A percentile compares a stretch with the other conserved stretches of the same genome.
These are phyloP conservation scores for Nysson spinosus DNA, from an alignment of 2,888 invertebrate genomes.

Conservation along the genomic window DNA sequence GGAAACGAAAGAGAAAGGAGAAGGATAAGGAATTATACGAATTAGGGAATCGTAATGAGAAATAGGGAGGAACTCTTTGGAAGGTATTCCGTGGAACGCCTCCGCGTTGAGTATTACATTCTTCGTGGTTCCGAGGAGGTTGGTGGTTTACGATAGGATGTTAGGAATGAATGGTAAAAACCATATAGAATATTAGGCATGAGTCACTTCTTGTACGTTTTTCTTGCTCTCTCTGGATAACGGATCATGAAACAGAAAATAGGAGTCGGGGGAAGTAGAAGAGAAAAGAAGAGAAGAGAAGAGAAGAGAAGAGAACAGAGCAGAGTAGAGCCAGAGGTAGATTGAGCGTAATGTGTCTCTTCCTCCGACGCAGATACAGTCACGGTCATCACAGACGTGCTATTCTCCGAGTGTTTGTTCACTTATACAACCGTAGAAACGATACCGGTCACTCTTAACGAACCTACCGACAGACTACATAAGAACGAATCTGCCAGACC, in stretches of 20 bases:
- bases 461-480: conserved; percentile 11
- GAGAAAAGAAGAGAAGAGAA: too few species aligned
- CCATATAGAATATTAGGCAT: conserved; percentile 25
- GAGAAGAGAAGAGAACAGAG: too few species aligned
- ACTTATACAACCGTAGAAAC: background rate
- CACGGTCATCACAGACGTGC: conserved; percentile 68
- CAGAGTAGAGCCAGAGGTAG: conserved; percentile 66
- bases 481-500: conserved; percentile 19
- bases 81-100: background rate
- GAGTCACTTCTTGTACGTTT: conserved; percentile 25
- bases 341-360: conserved; percentile 76
- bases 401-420: conserved; percentile 7
- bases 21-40: background rate
- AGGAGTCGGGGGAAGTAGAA: too few species aligned
- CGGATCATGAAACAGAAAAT: conserved; percentile 44
- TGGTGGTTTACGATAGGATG: background rate
- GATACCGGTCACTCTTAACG: conserved; percentile 15
- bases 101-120: background rate
- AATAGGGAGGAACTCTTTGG: background rate
- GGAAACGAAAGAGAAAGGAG: background rate
- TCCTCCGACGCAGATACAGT: conserved; percentile 75
- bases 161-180: conserved; percentile 6
- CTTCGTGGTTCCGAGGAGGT: background rate
- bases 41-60: too few species aligned
- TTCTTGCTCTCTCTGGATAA: conserved; percentile 24